Base-by-base conservation (phyloP, 2,888 invertebrate species). In the Steinernema hermaphroditum region DNA sequence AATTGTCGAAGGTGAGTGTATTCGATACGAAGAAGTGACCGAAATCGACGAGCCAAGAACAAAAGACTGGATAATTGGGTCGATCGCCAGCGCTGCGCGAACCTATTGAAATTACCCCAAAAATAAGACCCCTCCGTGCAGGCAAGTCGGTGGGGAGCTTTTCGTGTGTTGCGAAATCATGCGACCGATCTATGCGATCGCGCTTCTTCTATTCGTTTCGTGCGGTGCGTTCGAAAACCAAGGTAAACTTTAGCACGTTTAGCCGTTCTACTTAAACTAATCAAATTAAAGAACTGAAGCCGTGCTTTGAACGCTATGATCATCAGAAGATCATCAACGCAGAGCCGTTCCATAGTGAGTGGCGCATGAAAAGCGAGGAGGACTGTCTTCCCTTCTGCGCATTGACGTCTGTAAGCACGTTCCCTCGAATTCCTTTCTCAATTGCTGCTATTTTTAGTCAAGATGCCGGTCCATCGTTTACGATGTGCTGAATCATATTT, bases 271-370 rank as follows among this genome's bases (percentile, higher is more conserved):
- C 12, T 4, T 34, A 62, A 32, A 12, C 22, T 1, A 2, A 14
- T 62, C 2, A 1, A 22, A 54, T 78, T 83, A 19, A 75, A 84
- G 84, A 77, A 16, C 75, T 85, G 24, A 80, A 84, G 68, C 85
- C 83, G n/a, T 85, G 85, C 72, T 85, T 85, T 76, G 85, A 85
- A 69, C 75, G 84, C 27, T 85, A 84, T 74, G 76, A 81, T 19
- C 80, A 81, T 46, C 77, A 81, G 71, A 81, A 82, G 34, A 74
- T 85, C 0, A 76, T 80, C 22, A 75, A 81, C 57, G 75, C 80
- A 16, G 72, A 73, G 50, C 85, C 85, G 14, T 85, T 82, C 71
- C 85, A 84, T 71, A 81, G 81, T 72, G 85, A 85, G 69, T 83
- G 81, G 80, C 75, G 83, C 27, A 84, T 85, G 84, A 77, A 72